These are phyloP conservation scores for Halichoerus grypus DNA, from an alignment of 2,113 vertebrate species.

Conservation along the genomic window DNA sequence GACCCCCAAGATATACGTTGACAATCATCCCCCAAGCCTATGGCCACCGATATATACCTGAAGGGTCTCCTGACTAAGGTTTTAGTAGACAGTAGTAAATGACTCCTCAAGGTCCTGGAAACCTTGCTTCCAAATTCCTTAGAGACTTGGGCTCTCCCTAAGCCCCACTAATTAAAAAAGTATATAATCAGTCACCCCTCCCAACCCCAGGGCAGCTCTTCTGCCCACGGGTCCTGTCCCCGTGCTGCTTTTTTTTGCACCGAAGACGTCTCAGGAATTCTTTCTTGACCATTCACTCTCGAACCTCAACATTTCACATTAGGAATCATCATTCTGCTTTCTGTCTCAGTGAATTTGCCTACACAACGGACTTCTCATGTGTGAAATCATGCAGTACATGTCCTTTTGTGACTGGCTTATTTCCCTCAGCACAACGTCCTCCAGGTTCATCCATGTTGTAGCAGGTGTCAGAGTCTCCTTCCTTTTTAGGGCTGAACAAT, in stretches of 20 bases:
- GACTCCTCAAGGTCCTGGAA: neutral
- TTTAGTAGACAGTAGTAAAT: neutral
- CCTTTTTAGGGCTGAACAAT: neutral
- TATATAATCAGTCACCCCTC: too few relatives aligned
- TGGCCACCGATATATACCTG: neutral
- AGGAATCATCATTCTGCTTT: neutral
- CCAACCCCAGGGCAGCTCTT: neutral
- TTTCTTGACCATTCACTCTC: neutral
- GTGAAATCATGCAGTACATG: neutral
- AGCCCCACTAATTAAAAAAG: neutral
- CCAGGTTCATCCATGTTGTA: neutral
- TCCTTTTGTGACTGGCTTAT: neutral
- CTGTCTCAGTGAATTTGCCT: neutral
- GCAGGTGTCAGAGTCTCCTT: neutral
- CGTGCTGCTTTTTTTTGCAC: neutral
- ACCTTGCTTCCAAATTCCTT: neutral
- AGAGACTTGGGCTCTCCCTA: neutral
- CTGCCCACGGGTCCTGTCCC: neutral
- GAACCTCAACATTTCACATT: neutral
- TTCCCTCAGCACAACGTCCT: neutral
- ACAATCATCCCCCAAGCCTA: neutral
- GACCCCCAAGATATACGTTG: neutral
- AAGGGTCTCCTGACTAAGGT: neutral
- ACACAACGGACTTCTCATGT: too few relatives aligned
- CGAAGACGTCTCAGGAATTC: neutral